Conservation (phyloP, 2,113 vertebrate genomes). For the Rhinopomastus cyanomelas region DNA sequence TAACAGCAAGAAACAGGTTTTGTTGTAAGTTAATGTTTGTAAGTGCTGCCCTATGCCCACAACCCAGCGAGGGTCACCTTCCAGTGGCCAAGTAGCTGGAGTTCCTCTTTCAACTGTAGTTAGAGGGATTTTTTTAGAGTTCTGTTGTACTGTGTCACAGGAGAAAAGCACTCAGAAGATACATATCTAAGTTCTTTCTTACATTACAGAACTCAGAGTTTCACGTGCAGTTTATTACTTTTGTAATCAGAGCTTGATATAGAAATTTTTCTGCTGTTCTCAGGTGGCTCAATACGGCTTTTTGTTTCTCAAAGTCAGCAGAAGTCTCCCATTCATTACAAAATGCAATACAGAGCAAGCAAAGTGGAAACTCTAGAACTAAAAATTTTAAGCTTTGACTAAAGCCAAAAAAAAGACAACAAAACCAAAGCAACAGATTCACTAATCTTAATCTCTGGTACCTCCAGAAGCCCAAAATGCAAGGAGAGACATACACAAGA, state of each 20-base stretch:
- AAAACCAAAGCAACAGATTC: neutral
- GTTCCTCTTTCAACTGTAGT: neutral
- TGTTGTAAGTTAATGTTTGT: neutral
- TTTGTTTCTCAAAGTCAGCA: neutral
- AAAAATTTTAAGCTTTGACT: neutral
- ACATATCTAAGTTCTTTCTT: neutral
- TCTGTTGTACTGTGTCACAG: neutral
- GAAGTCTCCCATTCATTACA: neutral
- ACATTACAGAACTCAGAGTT: neutral
- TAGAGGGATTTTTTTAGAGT: neutral
- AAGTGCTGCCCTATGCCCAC: neutral
- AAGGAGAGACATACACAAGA: neutral
- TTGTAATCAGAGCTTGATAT: neutral
- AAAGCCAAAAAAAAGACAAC: neutral
- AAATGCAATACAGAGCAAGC: neutral
- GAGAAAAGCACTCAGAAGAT: neutral
- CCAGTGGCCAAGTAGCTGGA: neutral
- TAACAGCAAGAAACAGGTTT: neutral
- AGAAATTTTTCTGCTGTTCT: neutral
- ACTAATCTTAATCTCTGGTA: neutral
- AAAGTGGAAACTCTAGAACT: neutral
- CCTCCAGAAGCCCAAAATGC: neutral
- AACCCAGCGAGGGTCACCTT: neutral
- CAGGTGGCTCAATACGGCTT: neutral
- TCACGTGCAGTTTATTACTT: neutral